Evolutionary conservation across 2,797 vertebrate genomes (phyloP).

Genomic region (Mus spretus): DNA sequence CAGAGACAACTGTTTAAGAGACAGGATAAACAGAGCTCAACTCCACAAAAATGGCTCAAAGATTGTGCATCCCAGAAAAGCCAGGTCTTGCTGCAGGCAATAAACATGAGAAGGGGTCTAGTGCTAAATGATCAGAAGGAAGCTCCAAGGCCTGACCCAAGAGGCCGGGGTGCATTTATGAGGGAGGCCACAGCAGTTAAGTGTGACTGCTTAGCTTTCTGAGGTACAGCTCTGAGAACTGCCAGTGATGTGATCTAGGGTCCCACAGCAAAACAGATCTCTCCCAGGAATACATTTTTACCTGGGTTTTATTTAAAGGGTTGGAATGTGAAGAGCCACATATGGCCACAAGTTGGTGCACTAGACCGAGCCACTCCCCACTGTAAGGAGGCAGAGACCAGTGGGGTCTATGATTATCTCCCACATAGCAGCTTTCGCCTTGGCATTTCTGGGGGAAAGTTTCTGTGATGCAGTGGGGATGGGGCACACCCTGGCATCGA

Average conservation of each 20-base stretch:
- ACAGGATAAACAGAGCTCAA: neutral
- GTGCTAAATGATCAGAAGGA: neutral
- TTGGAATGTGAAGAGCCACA: neutral
- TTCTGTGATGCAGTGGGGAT: neutral
- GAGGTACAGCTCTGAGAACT: neutral
- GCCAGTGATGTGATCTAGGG: neutral
- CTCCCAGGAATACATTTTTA: neutral
- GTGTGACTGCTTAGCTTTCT: neutral
- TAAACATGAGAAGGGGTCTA: neutral
- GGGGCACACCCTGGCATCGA: neutral
- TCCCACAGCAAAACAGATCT: neutral
- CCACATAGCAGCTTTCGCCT: neutral
- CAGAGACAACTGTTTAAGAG: neutral
- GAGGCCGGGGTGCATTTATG: neutral
- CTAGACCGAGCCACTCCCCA: neutral
- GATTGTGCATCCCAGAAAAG: slow-evolving; percentile 11
- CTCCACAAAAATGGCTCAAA: neutral
- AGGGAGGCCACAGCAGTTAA: neutral
- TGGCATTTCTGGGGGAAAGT: neutral
- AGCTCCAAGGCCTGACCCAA: neutral
- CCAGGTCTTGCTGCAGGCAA: neutral
- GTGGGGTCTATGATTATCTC: neutral
- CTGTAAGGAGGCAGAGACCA: neutral
- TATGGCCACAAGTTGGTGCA: neutral
- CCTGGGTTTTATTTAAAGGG: neutral